These are phyloP conservation scores for Apotomis turbidana DNA, from an alignment of 2,888 invertebrate genomes.

Conservation along the genomic window DNA sequence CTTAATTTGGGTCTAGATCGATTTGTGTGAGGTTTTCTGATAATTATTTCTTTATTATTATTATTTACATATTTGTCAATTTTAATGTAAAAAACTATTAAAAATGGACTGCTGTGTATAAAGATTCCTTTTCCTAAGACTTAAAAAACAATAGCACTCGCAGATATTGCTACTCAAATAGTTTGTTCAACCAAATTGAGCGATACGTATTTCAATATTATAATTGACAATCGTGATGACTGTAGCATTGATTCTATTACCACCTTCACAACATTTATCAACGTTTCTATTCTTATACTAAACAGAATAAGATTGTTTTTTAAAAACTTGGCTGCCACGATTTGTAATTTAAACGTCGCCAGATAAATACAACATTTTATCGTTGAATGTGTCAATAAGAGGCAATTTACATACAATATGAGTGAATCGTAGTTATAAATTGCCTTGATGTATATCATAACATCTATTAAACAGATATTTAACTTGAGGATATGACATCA, in stretches of 20 bases:
- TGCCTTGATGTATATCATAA: background rate
- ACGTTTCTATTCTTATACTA: background rate
- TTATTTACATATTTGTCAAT: no score
- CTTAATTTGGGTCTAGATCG: no score
- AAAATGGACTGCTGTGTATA: no score
- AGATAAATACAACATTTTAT: constrained; percentile 35
- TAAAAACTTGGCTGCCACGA: background rate
- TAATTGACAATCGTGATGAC: constrained; percentile 45
- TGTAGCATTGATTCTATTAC: constrained; percentile 9
- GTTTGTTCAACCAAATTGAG: constrained; percentile 12
- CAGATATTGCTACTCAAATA: background rate
- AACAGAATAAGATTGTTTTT: background rate
- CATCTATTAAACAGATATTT: background rate
- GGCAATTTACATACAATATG: constrained; percentile 40
- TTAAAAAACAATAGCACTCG: no score
- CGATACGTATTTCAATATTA: constrained; percentile 34
- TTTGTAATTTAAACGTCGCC: constrained; percentile 3
- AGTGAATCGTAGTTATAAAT: constrained; percentile 18
- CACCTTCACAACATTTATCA: background rate
- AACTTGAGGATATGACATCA: background rate
- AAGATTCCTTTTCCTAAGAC: no score
- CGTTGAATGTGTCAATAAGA: constrained; percentile 28
- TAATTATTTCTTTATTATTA: no score
- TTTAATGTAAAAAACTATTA: no score
- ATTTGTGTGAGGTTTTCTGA: no score